A percentile compares a stretch with the other conserved stretches of the same genome.
phyloP scores from a whole-genome alignment of 1,140 invertebrate species.

The Drosophila melanica region DNA sequence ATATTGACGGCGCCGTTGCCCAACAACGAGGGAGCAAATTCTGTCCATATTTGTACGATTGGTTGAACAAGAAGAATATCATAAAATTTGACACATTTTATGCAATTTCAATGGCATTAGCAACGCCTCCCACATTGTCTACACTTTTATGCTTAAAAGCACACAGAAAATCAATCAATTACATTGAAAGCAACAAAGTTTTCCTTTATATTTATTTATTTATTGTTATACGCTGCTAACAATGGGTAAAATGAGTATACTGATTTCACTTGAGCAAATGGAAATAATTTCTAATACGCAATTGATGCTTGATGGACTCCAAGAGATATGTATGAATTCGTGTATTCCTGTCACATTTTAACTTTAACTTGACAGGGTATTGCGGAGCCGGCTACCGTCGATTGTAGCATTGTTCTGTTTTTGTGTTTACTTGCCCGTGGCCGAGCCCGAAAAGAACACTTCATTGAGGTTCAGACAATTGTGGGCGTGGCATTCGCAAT shows the following conservation, averaged over 20 bases:
- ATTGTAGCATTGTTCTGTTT: background rate
- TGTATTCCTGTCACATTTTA: too few relatives aligned
- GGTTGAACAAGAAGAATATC: conserved; percentile 23
- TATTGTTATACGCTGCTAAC: background rate
- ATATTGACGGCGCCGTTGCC: conserved; percentile 14
- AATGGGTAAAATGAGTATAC: background rate
- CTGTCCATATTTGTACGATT: conserved; percentile 9
- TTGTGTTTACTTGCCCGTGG: background rate
- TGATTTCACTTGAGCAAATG: too few relatives aligned
- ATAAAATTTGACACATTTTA: conserved; percentile 30
- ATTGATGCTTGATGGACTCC: too few relatives aligned
- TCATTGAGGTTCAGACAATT: background rate
- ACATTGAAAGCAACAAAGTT: conserved; percentile 10
- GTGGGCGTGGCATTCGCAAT: background rate
- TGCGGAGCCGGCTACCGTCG: background rate
- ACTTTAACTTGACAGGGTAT: background rate
- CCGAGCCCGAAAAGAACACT: background rate
- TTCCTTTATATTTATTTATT: background rate
- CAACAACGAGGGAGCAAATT: conserved; percentile 2
- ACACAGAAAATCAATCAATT: conserved; percentile 36
- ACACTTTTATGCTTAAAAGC: conserved; percentile 24
- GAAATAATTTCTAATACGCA: too few relatives aligned
- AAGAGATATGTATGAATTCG: too few relatives aligned
- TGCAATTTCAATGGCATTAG: conserved; percentile 10
- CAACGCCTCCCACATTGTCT: conserved; percentile 21